Percentiles rank a stretch among this genome's conserved stretches.
Evolutionary conservation across 2,888 invertebrate genomes (phyloP).

Genomic region (Zaprionus obscuricornis): DNA sequence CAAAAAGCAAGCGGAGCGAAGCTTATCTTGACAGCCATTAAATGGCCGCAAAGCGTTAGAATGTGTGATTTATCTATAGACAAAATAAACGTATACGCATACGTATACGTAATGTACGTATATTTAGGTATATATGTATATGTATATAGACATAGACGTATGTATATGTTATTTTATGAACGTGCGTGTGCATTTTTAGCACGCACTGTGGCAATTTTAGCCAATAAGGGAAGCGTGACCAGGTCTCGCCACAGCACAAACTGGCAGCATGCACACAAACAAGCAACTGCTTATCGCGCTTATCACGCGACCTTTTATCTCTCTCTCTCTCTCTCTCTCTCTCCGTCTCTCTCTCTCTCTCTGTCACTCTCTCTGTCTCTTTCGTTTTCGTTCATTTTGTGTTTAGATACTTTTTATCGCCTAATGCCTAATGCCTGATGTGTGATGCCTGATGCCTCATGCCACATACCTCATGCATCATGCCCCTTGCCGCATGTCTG

Average conservation of each 20-base stretch:
- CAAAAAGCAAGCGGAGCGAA: constrained; percentile 12
- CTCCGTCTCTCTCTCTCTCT: neutral
- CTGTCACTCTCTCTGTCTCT: constrained; percentile 1
- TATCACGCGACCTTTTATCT: constrained; percentile 64
- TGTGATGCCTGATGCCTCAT: too few species aligned
- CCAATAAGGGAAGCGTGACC: constrained; percentile 45
- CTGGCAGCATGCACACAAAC: constrained; percentile 21
- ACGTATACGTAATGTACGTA: too few species aligned
- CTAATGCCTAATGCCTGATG: constrained; percentile 6
- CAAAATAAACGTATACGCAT: neutral
- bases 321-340: neutral
- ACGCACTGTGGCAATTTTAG: constrained; percentile 37
- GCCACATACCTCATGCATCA: too few species aligned
- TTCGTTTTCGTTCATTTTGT: constrained; percentile 12
- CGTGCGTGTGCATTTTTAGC: constrained; percentile 57
- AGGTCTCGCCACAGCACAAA: constrained; percentile 16
- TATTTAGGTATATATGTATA: neutral
- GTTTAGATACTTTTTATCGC: constrained; percentile 62
- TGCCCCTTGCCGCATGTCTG: too few species aligned
- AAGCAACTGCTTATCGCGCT: constrained; percentile 54
- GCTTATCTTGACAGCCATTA: constrained; percentile 74
- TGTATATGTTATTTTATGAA: constrained; percentile 1
- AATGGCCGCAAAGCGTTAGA: constrained; percentile 66
- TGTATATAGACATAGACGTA: neutral
- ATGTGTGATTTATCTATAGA: constrained; percentile 54